Conservation (phyloP, 2,113 vertebrate genomes). For the Hemibagrus wyckioides region DNA sequence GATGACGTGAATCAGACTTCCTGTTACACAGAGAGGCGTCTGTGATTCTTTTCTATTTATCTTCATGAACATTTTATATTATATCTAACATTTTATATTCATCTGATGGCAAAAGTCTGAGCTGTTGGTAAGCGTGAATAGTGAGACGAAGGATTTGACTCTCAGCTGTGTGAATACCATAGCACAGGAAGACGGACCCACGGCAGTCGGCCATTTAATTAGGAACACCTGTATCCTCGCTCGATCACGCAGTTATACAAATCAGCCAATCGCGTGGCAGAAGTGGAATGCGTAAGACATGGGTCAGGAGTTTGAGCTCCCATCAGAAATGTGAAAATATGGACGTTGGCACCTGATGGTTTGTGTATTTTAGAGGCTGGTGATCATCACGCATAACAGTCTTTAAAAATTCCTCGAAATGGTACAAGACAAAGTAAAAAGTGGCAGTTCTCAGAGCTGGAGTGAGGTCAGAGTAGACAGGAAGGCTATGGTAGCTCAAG, state of each 20-base stretch:
- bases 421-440: neutral
- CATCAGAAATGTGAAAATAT: too few relatives aligned
- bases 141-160: too few relatives aligned
- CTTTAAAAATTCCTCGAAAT: neutral
- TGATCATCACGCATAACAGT: neutral
- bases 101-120: too few relatives aligned
- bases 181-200: neutral
- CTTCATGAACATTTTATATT: neutral
- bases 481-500: neutral
- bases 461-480: neutral
- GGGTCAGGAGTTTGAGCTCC: too few relatives aligned
- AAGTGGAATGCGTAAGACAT: neutral
- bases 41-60: neutral
- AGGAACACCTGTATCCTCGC: neutral
- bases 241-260: neutral
- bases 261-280: too few relatives aligned
- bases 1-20: neutral
- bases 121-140: too few relatives aligned
- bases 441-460: neutral
- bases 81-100: too few relatives aligned
- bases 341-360: neutral
- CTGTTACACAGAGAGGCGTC: too few relatives aligned
- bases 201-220: neutral
- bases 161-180: neutral
- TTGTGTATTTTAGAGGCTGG: neutral